These are phyloP conservation scores for Cheilosia grossa DNA, from an alignment of 2,888 invertebrate genomes.

Conservation along the genomic window DNA sequence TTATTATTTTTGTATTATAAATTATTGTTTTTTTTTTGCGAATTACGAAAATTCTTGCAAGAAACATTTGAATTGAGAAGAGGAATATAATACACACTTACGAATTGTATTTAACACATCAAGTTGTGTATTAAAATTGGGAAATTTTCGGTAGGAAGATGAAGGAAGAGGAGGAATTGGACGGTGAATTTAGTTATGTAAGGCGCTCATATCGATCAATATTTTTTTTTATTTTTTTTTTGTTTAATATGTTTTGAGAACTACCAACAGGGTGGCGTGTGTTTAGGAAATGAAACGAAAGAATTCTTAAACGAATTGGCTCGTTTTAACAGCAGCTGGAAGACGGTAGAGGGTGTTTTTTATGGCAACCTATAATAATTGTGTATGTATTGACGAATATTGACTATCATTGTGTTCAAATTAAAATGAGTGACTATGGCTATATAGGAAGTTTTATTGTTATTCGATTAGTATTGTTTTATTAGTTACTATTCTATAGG, in stretches of 20 bases:
- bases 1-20: conserved; percentile 44
- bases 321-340: too few relatives aligned
- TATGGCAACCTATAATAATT: background rate
- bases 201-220: conserved; percentile 77
- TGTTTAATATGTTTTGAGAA: conserved; percentile 23
- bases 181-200: conserved; percentile 39
- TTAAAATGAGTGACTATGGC: conserved; percentile 50
- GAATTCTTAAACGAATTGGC: too few relatives aligned
- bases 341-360: too few relatives aligned
- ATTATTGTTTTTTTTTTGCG: conserved; percentile 41
- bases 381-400: conserved; percentile 4
- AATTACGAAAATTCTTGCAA: conserved; percentile 35
- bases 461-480: conserved; percentile 40
- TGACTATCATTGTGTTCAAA: conserved; percentile 42
- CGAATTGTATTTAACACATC: conserved; percentile 12
- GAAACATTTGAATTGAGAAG: conserved; percentile 23
- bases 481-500: conserved; percentile 6
- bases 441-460: conserved; percentile 58
- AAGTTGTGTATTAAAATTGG: conserved; percentile 23
- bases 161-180: conserved; percentile 14
- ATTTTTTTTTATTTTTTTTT: conserved; percentile 57
- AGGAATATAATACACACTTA: conserved; percentile 1
- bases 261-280: too few relatives aligned
- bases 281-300: too few relatives aligned
- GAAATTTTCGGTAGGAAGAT: conserved; percentile 26